These are phyloP conservation scores for Monochamus saltuarius DNA, from an alignment of 1,140 invertebrate species.

Conservation along the genomic window DNA sequence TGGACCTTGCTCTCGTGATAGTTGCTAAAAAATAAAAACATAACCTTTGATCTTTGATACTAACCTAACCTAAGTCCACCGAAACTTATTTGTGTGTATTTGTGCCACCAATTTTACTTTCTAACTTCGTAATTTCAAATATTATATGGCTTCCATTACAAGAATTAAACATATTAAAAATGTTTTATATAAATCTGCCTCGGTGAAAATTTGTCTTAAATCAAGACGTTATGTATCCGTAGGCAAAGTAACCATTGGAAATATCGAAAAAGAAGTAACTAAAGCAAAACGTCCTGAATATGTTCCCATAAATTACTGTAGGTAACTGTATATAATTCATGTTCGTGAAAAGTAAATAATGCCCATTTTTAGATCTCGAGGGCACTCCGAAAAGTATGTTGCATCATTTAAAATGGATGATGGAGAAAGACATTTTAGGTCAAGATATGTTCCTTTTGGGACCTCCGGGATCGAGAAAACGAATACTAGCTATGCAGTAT, in stretches of 20 bases:
- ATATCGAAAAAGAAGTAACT: conserved; percentile 68
- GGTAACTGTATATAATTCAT: conserved; percentile 49
- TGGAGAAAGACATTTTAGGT: conserved; percentile 87
- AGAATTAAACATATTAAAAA: conserved; percentile 29
- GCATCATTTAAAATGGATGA: conserved; percentile 87
- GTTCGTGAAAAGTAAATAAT: background rate
- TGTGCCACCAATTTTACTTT: background rate
- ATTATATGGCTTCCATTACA: conserved; percentile 14
- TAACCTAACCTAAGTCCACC: conserved; percentile 20
- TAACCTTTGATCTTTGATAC: conserved; percentile 34
- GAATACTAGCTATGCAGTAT: conserved; percentile 79
- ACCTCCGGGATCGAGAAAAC: conserved; percentile 76
- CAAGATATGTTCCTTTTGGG: conserved; percentile 97
- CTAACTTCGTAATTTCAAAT: background rate
- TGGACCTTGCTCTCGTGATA: no score
- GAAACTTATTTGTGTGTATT: no score
- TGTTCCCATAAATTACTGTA: conserved; percentile 83
- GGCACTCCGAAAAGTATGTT: conserved; percentile 69
- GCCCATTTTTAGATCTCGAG: conserved; percentile 39
- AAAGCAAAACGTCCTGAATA: conserved; percentile 70
- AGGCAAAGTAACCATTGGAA: conserved; percentile 70
- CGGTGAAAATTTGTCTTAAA: conserved; percentile 20
- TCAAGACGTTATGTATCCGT: conserved; percentile 54
- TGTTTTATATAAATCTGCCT: conserved; percentile 26
- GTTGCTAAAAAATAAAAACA: conserved; percentile 8